Conservation (phyloP, 2,113 vertebrate species). For the Cheirogaleus medius region DNA sequence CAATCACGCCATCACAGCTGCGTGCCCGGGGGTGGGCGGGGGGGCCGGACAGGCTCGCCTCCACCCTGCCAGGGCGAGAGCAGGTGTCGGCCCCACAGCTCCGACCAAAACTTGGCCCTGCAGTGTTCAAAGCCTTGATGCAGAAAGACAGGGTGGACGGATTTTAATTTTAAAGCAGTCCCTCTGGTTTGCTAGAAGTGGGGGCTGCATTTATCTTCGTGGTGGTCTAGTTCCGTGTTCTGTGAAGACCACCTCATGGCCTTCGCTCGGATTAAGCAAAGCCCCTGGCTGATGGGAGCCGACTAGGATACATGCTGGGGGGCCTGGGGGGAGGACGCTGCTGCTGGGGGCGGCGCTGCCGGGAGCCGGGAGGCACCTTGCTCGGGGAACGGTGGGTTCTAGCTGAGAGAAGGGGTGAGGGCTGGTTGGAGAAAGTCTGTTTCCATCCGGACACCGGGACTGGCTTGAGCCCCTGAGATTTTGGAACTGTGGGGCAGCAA, state of each 20-base stretch:
- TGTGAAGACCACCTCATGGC: not conserved
- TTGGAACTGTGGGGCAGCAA: not conserved
- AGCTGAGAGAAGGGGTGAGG: too few species aligned
- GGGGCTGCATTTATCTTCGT: not conserved
- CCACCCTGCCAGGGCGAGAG: not conserved
- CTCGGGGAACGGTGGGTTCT: not conserved
- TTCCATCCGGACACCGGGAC: not conserved
- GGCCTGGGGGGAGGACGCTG: not conserved
- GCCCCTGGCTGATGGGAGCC: not conserved
- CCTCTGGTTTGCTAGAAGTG: not conserved
- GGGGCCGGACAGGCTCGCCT: not conserved
- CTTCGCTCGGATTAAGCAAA: not conserved
- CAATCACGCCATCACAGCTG: too few species aligned
- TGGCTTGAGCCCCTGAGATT: not conserved
- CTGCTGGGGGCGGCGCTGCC: not conserved
- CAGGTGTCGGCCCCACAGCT: not conserved
- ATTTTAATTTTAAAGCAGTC: not conserved
- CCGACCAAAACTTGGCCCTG: not conserved
- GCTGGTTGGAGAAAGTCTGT: fast-evolving
- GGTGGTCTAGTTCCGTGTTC: not conserved
- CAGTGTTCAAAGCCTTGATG: too few species aligned
- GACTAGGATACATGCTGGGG: fast-evolving
- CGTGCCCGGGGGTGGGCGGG: too few species aligned
- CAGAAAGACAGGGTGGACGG: too few species aligned
- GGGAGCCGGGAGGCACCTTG: not conserved